phyloP scores from a whole-genome alignment of 2,113 vertebrate genomes.

The Cynocephalus volans region DNA sequence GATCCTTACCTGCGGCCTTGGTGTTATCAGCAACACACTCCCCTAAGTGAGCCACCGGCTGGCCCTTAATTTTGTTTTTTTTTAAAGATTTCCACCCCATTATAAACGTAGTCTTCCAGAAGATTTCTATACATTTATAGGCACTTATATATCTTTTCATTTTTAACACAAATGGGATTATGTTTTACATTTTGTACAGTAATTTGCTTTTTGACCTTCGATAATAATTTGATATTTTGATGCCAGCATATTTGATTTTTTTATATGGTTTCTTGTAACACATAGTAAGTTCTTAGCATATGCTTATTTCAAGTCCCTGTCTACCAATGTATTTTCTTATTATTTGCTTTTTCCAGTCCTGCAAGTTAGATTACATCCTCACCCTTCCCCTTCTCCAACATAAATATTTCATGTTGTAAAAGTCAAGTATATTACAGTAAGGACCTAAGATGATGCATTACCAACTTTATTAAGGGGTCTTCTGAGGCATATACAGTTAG shows the following conservation, averaged over 20 bases:
- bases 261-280: neutral
- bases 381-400: neutral
- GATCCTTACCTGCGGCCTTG: too few relatives aligned
- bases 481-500: neutral
- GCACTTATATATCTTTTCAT: neutral
- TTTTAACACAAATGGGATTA: neutral
- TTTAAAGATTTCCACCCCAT: neutral
- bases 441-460: neutral
- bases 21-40: too few relatives aligned
- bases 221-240: neutral
- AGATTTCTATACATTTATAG: neutral
- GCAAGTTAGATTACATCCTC: neutral
- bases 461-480: neutral
- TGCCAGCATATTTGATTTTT: neutral
- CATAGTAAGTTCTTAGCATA: neutral
- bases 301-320: neutral
- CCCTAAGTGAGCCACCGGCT: too few relatives aligned
- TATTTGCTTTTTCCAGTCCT: neutral
- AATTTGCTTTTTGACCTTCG: neutral
- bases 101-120: neutral
- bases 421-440: neutral
- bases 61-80: neutral
- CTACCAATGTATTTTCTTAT: neutral
- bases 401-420: neutral
- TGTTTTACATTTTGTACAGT: neutral